Evolutionary conservation across 2,113 vertebrate genomes (phyloP).

Genomic region (Loxodonta africana): DNA sequence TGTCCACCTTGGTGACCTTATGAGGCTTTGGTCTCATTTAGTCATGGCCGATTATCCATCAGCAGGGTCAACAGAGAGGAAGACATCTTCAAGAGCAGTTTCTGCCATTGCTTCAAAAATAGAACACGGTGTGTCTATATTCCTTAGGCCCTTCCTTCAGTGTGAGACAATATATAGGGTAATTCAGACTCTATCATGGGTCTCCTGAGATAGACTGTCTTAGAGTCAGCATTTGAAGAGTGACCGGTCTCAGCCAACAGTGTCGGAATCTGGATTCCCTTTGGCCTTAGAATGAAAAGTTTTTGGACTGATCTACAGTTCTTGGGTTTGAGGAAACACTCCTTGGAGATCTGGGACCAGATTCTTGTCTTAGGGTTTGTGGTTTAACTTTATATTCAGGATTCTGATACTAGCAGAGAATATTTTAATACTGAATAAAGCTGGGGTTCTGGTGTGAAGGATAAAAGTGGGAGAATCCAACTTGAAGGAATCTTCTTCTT

Average conservation of each 20-base stretch:
- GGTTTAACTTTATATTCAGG: background rate
- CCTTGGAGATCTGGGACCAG: background rate
- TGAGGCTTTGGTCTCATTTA: accelerated
- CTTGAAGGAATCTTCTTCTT: accelerated
- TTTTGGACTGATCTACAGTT: accelerated
- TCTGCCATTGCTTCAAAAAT: accelerated
- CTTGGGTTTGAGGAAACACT: accelerated
- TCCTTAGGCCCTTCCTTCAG: accelerated
- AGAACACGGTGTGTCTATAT: accelerated
- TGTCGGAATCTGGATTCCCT: accelerated
- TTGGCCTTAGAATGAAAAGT: too few relatives aligned
- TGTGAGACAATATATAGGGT: accelerated
- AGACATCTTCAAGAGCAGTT: accelerated
- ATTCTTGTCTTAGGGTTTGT: background rate
- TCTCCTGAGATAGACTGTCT: accelerated
- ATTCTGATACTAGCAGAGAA: background rate
- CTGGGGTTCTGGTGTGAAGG: accelerated
- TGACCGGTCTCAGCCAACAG: accelerated
- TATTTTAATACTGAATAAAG: accelerated
- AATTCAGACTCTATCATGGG: accelerated
- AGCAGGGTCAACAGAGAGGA: accelerated
- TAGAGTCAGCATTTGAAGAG: accelerated
- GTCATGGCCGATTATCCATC: accelerated
- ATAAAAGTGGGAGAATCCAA: accelerated
- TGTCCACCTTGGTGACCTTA: too few relatives aligned